Conservation (phyloP, 2,797 vertebrate genomes). For the Enteromius thamalakanensis region DNA sequence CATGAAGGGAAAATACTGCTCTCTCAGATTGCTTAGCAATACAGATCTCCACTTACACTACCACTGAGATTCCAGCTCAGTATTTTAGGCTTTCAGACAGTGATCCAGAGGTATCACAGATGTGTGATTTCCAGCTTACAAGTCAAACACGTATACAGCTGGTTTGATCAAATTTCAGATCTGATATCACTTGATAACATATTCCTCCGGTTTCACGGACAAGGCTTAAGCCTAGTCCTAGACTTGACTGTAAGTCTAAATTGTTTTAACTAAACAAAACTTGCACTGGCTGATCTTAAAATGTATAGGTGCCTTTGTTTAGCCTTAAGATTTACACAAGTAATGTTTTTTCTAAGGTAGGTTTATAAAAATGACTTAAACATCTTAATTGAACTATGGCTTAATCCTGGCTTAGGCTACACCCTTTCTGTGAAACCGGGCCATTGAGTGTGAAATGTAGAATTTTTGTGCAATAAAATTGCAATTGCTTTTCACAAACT, state of each 20-base stretch:
- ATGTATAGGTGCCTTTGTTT: too few relatives aligned
- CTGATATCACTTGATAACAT: not conserved
- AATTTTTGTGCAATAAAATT: not conserved
- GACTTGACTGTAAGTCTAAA: too few relatives aligned
- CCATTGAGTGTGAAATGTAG: not conserved
- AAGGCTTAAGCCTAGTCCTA: too few relatives aligned
- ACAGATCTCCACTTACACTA: not conserved
- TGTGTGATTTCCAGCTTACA: constrained; percentile 9
- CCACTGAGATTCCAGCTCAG: not conserved
- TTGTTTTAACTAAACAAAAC: too few relatives aligned
- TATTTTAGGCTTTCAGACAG: not conserved
- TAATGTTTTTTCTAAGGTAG: too few relatives aligned
- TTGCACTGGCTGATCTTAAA: too few relatives aligned
- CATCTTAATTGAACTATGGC: too few relatives aligned
- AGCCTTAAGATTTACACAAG: too few relatives aligned
- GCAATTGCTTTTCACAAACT: not conserved
- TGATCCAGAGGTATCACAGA: not conserved
- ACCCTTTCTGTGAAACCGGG: too few relatives aligned
- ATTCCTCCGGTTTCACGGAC: too few relatives aligned
- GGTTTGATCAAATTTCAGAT: constrained; percentile 46
- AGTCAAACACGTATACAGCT: constrained; percentile 44
- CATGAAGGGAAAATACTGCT: constrained; percentile 35
- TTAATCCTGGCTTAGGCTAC: too few relatives aligned
- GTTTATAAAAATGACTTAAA: too few relatives aligned
- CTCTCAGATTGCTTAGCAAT: constrained; percentile 10